A percentile compares a stretch with the other conserved stretches of the same genome.
Conservation (phyloP, 2,113 vertebrate species). For the Sturnira hondurensis region DNA sequence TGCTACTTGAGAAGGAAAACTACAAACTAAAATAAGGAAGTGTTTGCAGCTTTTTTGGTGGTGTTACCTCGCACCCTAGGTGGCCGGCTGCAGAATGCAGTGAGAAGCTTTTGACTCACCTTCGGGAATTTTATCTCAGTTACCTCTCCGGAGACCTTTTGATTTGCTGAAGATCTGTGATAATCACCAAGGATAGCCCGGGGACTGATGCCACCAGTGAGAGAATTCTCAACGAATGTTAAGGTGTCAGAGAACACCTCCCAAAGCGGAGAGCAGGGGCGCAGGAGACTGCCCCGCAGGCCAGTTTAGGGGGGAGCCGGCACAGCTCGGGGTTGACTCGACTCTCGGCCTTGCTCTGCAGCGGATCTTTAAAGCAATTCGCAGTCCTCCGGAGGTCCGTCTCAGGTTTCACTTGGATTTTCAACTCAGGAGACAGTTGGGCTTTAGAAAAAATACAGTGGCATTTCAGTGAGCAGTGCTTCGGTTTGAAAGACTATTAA, state of each 20-base stretch:
- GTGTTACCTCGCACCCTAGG: background rate
- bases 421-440: background rate
- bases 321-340: background rate
- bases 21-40: slow-evolving; percentile 35
- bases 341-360: background rate
- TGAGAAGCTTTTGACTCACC: background rate
- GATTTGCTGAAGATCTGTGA: slow-evolving; percentile 46
- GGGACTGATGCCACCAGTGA: background rate
- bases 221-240: background rate
- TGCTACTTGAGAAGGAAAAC: slow-evolving; percentile 36
- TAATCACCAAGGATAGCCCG: slow-evolving; percentile 42
- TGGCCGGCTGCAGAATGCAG: background rate
- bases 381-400: background rate
- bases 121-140: slow-evolving; percentile 3
- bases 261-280: background rate
- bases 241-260: slow-evolving; percentile 20
- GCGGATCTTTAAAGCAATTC: background rate
- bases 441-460: background rate
- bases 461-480: background rate
- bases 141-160: slow-evolving; percentile 46
- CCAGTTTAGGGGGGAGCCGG: background rate
- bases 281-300: rapidly evolving
- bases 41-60: background rate
- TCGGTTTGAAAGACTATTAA: background rate
- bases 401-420: background rate